phyloP scores from a whole-genome alignment of 1,140 invertebrate genomes.

The Mizuhopecten yessoensis region DNA sequence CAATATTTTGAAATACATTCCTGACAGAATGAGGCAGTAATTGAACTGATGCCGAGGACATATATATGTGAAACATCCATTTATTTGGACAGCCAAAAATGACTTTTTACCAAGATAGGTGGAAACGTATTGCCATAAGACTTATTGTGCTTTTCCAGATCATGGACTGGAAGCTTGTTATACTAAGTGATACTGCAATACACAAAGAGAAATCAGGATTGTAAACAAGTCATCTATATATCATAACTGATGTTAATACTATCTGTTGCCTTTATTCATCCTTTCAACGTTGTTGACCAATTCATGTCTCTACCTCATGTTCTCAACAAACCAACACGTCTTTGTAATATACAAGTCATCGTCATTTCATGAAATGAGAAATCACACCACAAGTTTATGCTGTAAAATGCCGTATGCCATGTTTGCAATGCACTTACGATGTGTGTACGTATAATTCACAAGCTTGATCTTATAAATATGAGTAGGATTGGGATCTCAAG shows the following conservation, averaged over 20 bases:
- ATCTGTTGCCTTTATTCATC: constrained; percentile 26
- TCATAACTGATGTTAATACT: background rate
- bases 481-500: too few species aligned
- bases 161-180: background rate
- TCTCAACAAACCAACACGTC: background rate
- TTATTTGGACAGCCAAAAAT: constrained; percentile 21
- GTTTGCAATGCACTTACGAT: too few species aligned
- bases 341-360: background rate
- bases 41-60: background rate
- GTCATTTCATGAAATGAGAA: background rate
- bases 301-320: constrained; percentile 23
- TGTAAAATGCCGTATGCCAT: background rate
- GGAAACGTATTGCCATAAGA: background rate
- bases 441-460: too few species aligned
- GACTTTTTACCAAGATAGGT: background rate
- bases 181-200: background rate
- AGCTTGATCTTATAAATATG: too few species aligned
- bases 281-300: background rate
- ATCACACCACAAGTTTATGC: background rate
- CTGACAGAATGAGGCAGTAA: background rate
- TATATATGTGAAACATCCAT: background rate
- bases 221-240: background rate
- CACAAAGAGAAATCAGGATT: background rate
- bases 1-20: constrained; percentile 21
- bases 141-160: background rate